These are phyloP conservation scores for Melanotaenia trifasciata DNA, from an alignment of 2,797 vertebrate genomes.

Conservation along the genomic window DNA sequence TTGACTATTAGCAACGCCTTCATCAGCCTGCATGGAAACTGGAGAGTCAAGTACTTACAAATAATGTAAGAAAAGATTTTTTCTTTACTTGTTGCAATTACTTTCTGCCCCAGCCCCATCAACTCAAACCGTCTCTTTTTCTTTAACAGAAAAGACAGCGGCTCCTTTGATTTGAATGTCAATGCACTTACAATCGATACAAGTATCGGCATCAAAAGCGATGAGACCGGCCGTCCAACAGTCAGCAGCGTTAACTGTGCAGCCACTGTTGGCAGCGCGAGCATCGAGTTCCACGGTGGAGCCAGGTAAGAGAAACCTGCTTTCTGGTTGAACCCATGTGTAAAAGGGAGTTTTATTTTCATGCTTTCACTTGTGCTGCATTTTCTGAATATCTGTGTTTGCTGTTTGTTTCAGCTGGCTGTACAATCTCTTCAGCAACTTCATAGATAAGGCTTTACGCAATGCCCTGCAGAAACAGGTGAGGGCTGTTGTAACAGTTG, in stretches of 20 bases:
- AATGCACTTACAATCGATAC: conserved; percentile 65
- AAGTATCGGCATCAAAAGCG: conserved; percentile 68
- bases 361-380: neutral
- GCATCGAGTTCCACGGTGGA: conserved; percentile 79
- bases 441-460: conserved; percentile 62
- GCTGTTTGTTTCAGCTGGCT: conserved; percentile 78
- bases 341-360: neutral
- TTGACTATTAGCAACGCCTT: conserved; percentile 75
- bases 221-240: conserved; percentile 75
- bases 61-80: conserved; percentile 70
- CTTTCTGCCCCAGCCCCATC: neutral
- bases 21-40: conserved; percentile 79
- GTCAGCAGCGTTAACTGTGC: conserved; percentile 69
- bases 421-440: conserved; percentile 80
- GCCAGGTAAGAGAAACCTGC: conserved; percentile 72
- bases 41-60: conserved; percentile 77
- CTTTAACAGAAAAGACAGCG: conserved; percentile 74
- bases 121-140: neutral
- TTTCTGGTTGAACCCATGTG: neutral
- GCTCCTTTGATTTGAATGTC: conserved; percentile 80
- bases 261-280: conserved; percentile 55
- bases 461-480: conserved; percentile 26
- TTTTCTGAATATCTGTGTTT: neutral
- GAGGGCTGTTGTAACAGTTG: neutral
- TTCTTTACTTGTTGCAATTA: neutral